Percentiles rank a stretch among this genome's conserved stretches.
Conservation (phyloP, 2,888 invertebrate genomes). For the Melikaiella ostensackeni region DNA sequence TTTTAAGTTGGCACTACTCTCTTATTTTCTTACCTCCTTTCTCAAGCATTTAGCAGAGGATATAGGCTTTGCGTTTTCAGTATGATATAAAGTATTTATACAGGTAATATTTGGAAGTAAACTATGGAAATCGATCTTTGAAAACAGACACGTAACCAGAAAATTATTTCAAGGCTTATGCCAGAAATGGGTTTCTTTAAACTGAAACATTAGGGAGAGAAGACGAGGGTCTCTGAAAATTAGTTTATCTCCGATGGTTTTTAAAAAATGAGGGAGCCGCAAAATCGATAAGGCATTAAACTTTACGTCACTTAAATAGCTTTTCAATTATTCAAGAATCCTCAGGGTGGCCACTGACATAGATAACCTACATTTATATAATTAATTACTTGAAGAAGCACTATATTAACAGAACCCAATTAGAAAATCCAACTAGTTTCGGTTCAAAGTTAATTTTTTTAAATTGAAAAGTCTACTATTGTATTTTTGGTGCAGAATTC, state of each 20-base stretch:
- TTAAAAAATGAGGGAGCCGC: background rate
- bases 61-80: background rate
- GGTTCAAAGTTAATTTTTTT: too few relatives aligned
- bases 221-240: background rate
- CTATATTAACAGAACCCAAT: too few relatives aligned
- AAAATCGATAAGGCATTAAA: background rate
- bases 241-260: background rate
- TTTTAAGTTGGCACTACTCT: background rate
- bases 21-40: background rate
- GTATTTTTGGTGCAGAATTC: too few relatives aligned
- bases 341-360: too few relatives aligned
- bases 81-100: background rate
- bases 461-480: too few relatives aligned
- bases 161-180: background rate
- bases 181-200: background rate
- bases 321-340: background rate
- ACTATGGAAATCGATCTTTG: background rate
- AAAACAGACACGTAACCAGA: background rate
- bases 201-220: background rate
- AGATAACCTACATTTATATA: too few relatives aligned
- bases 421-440: too few relatives aligned
- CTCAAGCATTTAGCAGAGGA: background rate
- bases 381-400: too few relatives aligned
- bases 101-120: background rate
- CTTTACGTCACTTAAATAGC: background rate